Percentiles rank a stretch among this genome's conserved stretches.
Evolutionary conservation across 92 coral and sea anemone species (phyloP).

Genomic region (Parazoanthus atlanticus): DNA sequence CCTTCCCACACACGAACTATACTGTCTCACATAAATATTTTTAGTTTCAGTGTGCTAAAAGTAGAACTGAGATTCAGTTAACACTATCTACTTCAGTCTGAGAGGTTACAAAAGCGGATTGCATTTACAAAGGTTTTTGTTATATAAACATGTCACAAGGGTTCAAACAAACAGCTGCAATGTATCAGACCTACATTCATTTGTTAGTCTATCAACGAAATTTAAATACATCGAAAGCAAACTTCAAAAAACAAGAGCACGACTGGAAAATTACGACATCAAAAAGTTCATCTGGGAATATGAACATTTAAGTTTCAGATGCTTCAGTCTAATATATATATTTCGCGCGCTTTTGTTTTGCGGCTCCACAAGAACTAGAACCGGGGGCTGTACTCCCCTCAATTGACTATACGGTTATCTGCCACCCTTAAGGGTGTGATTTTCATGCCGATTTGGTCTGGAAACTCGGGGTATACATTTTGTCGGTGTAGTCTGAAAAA

Average conservation of each 20-base stretch:
- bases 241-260: background rate
- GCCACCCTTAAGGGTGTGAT: too few species aligned
- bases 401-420: too few species aligned
- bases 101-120: background rate
- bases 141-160: background rate
- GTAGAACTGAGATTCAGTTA: background rate
- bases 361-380: background rate
- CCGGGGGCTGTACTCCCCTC: too few species aligned
- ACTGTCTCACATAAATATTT: background rate
- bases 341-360: background rate
- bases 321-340: background rate
- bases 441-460: too few species aligned
- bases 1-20: constrained; percentile 16
- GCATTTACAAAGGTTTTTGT: background rate
- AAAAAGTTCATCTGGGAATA: too few species aligned
- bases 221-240: too few species aligned
- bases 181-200: background rate
- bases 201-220: background rate
- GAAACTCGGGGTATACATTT: too few species aligned
- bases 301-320: background rate
- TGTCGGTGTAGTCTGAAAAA: too few species aligned
- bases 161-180: background rate
- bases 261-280: background rate
- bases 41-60: constrained; percentile 7
- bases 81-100: background rate